These are phyloP conservation scores for Leptopilina myrica DNA, from an alignment of 2,888 invertebrate species.

Conservation along the genomic window DNA sequence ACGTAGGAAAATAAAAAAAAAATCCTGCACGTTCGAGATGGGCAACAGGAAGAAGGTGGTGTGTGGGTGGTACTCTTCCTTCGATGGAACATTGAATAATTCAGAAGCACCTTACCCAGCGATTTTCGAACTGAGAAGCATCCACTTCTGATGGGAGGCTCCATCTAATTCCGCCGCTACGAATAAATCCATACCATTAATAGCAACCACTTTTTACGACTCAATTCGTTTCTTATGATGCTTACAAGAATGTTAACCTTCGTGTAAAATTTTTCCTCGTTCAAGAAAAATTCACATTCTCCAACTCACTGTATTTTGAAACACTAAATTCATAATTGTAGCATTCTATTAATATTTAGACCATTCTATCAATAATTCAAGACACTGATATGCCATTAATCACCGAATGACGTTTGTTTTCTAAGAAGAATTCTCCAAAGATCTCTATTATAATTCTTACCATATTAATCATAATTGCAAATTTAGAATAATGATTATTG, in stretches of 20 bases:
- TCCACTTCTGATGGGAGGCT: slow-evolving; percentile 59
- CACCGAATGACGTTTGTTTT: neutral
- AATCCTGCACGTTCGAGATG: slow-evolving; percentile 22
- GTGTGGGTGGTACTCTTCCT: slow-evolving; percentile 62
- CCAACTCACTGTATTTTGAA: no score
- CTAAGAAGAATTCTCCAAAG: neutral
- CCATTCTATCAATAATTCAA: neutral
- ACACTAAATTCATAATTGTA: no score
- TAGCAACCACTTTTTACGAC: slow-evolving; percentile 61
- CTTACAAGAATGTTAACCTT: slow-evolving; percentile 32
- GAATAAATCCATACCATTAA: slow-evolving; percentile 72
- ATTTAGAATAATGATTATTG: neutral
- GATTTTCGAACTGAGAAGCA: slow-evolving; percentile 66
- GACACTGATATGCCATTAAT: neutral
- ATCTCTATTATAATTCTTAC: neutral
- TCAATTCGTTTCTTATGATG: slow-evolving; percentile 58
- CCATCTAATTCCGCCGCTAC: slow-evolving; percentile 68
- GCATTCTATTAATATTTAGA: no score
- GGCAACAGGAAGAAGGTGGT: slow-evolving; percentile 21
- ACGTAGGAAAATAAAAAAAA: neutral
- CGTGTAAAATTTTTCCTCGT: slow-evolving; percentile 36
- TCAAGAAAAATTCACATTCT: neutral
- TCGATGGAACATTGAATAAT: slow-evolving; percentile 70
- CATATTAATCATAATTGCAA: neutral
- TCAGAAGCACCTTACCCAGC: slow-evolving; percentile 68